Base-by-base conservation (phyloP, 2,888 invertebrate species). In the Harpalus rubripes region DNA sequence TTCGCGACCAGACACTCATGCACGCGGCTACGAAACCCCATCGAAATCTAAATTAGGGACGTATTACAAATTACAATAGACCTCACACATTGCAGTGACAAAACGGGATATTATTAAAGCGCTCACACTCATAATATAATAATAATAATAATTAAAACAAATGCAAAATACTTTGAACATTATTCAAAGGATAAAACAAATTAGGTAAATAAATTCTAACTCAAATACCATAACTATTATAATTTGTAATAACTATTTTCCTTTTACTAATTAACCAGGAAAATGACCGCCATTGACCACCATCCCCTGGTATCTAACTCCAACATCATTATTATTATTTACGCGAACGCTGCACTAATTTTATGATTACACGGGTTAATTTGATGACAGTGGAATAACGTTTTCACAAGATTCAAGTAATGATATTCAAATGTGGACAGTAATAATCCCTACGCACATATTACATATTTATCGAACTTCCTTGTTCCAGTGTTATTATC, bases 381-480 rank as follows among this genome's bases (percentile, higher is more conserved):
- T 61, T 61, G 59, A 61, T 61, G 59, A 61, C 16, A 61, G 18
- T 18, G 59, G 59, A 18, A 18, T 61, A 61, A 15, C 59, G 7
- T 18, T 16, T 61, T 15, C 59, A 61, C 59, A 61, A 61, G 59
- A 8, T 16, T 61, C 59, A 61, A 18, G 59, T 61, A 61, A 61
- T 18, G 59, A 61, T 61, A 61, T 8, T 15, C 59, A 61, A 61
- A 61, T 61, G 59, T 18, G 18, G 59, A 61, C 59, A 15, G 8
- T 6, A 61, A 18, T 61, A 61, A 61, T 61, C 59, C 59, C 59
- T 15, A 1, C 8, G 59, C 59, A 18, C 8, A 61, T 61, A 61
- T 18, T 61, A 61, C 15, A 61, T 61, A 61, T 61, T 61, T 61
- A 61, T 61, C 7, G 16, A 61, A 15, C 18, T 61, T 61, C 59